phyloP scores from a whole-genome alignment of 1,140 invertebrate species.

The Chironomus striatipennis region DNA sequence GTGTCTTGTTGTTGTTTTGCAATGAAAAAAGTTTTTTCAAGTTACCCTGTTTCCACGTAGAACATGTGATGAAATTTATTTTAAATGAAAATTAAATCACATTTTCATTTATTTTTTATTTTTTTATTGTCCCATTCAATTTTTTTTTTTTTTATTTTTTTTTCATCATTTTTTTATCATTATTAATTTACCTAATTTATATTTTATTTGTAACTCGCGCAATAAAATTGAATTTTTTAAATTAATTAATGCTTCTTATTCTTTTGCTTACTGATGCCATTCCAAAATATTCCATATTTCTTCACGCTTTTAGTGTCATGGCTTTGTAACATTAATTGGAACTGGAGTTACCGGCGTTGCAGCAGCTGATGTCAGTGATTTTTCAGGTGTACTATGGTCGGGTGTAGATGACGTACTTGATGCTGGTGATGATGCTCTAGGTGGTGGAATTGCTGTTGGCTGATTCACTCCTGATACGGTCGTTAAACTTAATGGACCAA shows the following conservation, averaged over 20 bases:
- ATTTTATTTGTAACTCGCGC: neutral
- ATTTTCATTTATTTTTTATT: conserved; percentile 3
- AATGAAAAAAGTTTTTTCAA: neutral
- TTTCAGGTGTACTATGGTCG: conserved; percentile 25
- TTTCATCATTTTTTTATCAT: neutral
- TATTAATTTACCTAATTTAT: neutral
- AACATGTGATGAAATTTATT: conserved; percentile 3
- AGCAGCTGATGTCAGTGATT: conserved; percentile 26
- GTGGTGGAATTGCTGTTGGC: conserved; percentile 35
- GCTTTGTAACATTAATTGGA: neutral
- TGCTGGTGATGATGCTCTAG: conserved; percentile 48
- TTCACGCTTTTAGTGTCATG: conserved; percentile 16
- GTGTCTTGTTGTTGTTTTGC: neutral
- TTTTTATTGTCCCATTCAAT: neutral
- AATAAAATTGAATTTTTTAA: conserved; percentile 3
- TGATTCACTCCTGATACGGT: conserved; percentile 32
- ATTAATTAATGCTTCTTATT: neutral
- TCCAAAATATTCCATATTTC: neutral
- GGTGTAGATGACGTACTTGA: conserved; percentile 45
- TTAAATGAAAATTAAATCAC: conserved; percentile 18
- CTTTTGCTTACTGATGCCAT: neutral
- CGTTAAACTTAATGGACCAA: conserved; percentile 37
- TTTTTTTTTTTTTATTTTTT: neutral
- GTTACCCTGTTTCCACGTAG: conserved; percentile 2
- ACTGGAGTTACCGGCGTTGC: conserved; percentile 27